Evolutionary conservation across 2,113 vertebrate species (phyloP), one percentile per base, ranked within the genome.

Genomic region (Conger conger): DNA sequence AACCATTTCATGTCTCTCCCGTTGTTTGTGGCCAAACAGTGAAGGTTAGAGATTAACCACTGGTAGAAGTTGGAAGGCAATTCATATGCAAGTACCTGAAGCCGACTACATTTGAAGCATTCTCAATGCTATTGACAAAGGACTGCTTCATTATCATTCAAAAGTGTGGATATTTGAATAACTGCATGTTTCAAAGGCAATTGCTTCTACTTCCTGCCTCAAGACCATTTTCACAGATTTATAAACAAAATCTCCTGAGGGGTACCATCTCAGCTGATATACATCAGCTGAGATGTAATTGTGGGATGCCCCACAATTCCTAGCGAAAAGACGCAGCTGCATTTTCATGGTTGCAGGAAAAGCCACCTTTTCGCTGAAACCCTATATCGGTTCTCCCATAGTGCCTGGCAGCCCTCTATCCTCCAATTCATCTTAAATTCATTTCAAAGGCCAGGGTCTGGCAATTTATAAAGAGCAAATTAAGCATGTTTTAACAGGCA

Each of bases 381-480:
- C 90, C 92, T 92, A 94, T 91, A 90, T 42, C 76, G 92, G 94
- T 94, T 94, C 92, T 93, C 90, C 91, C 91, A 87, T 79, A 82
- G 83, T 91, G 87, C 86, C 89, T 91, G 93, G 94, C 91, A 86
- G 89, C 82, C 85, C 86, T 91, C 89, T 88, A 88, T 88, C 88
- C 87, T 86, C 87, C 90, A 92, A 95, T 95, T 93, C 94, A 95
- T 94, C 91, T 93, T 92, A 89, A 94, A 94, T 95, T 94, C 94
- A 95, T 95, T 95, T 92, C 93, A 27, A 93, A 92, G 94, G 92
- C 91, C 90, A 91, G 90, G 90, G 89, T 91, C 91, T 88, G 91
- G 88, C 88, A 84, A 94, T 95, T 92, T 91, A 94, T 93, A 93
- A 60, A 60, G 57, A 63, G 57, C 3, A 63, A 63, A 63, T 63